Percentiles rank a stretch among this genome's conserved stretches.
These are phyloP conservation scores for Trematocara macrostoma DNA, from an alignment of 2,113 vertebrate genomes.

Conservation along the genomic window DNA sequence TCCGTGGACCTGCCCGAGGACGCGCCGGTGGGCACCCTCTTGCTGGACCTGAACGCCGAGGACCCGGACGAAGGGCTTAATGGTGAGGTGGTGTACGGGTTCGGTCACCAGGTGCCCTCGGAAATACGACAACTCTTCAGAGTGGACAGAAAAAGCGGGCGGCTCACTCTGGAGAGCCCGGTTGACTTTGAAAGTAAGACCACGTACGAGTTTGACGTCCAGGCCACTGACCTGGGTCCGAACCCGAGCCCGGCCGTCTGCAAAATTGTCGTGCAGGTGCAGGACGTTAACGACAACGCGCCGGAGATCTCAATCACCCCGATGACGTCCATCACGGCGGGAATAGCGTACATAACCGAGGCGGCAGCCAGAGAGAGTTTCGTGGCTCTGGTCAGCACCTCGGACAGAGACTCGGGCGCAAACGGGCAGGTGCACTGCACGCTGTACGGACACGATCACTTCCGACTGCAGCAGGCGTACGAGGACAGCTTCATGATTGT, in stretches of 20 bases:
- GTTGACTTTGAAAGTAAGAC: conserved; percentile 90
- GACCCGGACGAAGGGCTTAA: conserved; percentile 93
- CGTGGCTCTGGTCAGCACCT: conserved; percentile 92
- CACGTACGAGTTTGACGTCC: conserved; percentile 91
- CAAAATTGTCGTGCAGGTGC: conserved; percentile 87
- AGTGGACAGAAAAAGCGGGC: conserved; percentile 84
- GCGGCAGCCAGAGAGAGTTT: conserved; percentile 87
- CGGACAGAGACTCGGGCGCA: conserved; percentile 86
- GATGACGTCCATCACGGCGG: conserved; percentile 79
- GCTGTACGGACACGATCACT: conserved; percentile 89
- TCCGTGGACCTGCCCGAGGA: conserved; percentile 88
- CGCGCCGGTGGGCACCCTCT: conserved; percentile 79
- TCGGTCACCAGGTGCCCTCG: conserved; percentile 81
- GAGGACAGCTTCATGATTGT: conserved; percentile 94
- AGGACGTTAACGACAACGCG: conserved; percentile 94
- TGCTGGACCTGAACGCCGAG: conserved; percentile 83
- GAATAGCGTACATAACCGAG: conserved; percentile 78
- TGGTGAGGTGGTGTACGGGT: conserved; percentile 88
- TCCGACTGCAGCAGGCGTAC: conserved; percentile 89
- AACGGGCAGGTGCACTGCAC: conserved; percentile 92
- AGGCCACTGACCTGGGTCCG: conserved; percentile 84
- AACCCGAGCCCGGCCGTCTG: conserved; percentile 85
- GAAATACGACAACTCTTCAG: conserved; percentile 87
- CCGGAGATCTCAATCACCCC: conserved; percentile 90
- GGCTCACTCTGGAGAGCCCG: conserved; percentile 80